Base-by-base conservation (phyloP, 2,797 vertebrate species). In the Pteropus rufus region DNA sequence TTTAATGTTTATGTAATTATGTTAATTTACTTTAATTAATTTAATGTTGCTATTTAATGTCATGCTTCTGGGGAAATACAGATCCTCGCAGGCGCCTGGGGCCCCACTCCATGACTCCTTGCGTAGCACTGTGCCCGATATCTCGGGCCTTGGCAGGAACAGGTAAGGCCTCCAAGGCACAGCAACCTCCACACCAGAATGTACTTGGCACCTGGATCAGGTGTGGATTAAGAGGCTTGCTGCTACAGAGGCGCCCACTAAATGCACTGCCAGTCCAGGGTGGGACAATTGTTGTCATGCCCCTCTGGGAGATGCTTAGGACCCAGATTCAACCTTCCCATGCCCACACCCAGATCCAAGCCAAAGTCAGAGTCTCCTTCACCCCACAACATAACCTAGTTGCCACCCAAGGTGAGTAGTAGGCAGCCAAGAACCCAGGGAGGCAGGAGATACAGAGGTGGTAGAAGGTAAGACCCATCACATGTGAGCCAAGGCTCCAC, bases 221-320 rank as follows among this genome's bases (percentile, higher is more conserved):
- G 6, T 39, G 0, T 10, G 19, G 9, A 18, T 3, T 2, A 7
- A 80, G 21, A 41, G 26, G 31, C 67, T 72, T 36, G 58, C 10
- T 5, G 8, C 2, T 2, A 26, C 39, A 39, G 21, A 58, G 67
- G 21, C 0, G 0, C 36, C 23, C 10, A 21, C 16, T n/a, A 11
- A 67, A 73, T 23, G 31, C 21, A 0, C 46, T 39, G 12, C 34
- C 36, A 5, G 3, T 49, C 15, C 3, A 49, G 34, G 29, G 12
- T 2, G 2, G 36, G 9, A 21, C 31, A 6, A 14, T 7, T 24
- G 26, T n/a, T 24, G 21, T 21, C 10, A 2, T 5, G 23, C 10
- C 10, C 18, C n/a, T 69, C 16, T 15, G 3, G 19, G 15, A 73
- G 46, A 24, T 18, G 10, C 21, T 18, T 14, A 8, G 2, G 62